Base-by-base conservation (phyloP, 2,888 invertebrate species). In the Eudemis profundana region DNA sequence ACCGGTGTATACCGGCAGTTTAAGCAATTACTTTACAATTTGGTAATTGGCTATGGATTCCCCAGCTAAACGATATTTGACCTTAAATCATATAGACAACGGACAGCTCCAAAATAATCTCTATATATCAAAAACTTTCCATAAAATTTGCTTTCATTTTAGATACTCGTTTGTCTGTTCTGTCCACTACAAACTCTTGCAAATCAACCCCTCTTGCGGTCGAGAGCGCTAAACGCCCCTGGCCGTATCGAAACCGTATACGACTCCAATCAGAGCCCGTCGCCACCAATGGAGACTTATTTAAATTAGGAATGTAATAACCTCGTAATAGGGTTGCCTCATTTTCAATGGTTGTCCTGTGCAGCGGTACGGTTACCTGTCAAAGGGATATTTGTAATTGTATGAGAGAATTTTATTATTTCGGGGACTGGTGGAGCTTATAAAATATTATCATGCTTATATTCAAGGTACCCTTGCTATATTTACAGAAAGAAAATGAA, bases 151-250 rank as follows among this genome's bases (percentile, higher is more conserved):
- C 12, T 29, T 15, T 33, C 15, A 33, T 29, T 47, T 29, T 15
- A 10, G 38, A 38, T 14, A 38, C 19, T 53, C 3, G 38, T 67
- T 56, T 53, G 4, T 17, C 23, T n/a, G 47, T 14, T 42, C 42
- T 85, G 85, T 87, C 87, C 84, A 86, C 83, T 79, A 84, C 84
- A 84, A 82, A 79, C 78, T 75, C 80, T 83, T 85, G 86, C 86
- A 85, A 87, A 87, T 87, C 86, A n/a, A 86, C 83, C 83, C 78
- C 74, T 70, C 74, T 71, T 75, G 75, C 70, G 77, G 73, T 68
- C 70, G 74, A 75, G 78, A 77, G 76, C 79, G 80, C 83, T 81
- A 75, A 54, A 38, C 53, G 17, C 74, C 74, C 75, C 76, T 78
- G 75, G 74, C 77, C 78, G 80, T 84, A 86, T 86, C 84, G 84